Conservation (phyloP, 2,113 vertebrate genomes). For the Burhinus oedicnemus region DNA sequence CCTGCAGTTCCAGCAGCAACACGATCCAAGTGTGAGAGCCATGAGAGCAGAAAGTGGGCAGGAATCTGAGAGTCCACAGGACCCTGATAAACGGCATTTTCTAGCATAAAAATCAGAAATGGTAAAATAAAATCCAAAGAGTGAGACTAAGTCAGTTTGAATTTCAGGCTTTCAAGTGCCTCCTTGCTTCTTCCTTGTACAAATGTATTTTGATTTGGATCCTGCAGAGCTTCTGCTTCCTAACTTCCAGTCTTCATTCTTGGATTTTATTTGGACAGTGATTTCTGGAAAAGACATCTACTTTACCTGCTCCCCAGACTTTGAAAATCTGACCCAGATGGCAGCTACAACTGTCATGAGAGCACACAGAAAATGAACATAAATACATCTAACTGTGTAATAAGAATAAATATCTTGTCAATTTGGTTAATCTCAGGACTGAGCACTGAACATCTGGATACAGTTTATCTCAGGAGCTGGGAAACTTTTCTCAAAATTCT, state of each 20-base stretch:
- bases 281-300: neutral
- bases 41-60: neutral
- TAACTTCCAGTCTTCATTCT: neutral
- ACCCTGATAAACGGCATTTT: neutral
- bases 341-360: neutral
- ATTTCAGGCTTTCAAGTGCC: neutral
- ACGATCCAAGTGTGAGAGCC: neutral
- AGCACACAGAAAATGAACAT: neutral
- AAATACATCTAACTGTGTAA: neutral
- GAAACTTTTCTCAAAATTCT: neutral
- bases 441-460: slow-evolving; percentile 32
- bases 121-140: neutral
- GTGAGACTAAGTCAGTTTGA: neutral
- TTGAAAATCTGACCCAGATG: slow-evolving; percentile 22
- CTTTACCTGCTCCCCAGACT: neutral
- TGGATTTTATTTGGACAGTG: neutral
- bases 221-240: neutral
- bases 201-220: neutral
- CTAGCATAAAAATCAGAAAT: neutral
- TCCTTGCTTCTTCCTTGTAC: neutral
- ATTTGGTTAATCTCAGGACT: neutral
- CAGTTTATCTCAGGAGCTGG: slow-evolving; percentile 11
- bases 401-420: slow-evolving; percentile 15
- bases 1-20: neutral
- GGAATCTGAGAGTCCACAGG: neutral